Percentiles rank a stretch among this genome's conserved stretches.
These are phyloP conservation scores for Bacillus rossius DNA, from an alignment of 1,140 invertebrate species.

Conservation along the genomic window DNA sequence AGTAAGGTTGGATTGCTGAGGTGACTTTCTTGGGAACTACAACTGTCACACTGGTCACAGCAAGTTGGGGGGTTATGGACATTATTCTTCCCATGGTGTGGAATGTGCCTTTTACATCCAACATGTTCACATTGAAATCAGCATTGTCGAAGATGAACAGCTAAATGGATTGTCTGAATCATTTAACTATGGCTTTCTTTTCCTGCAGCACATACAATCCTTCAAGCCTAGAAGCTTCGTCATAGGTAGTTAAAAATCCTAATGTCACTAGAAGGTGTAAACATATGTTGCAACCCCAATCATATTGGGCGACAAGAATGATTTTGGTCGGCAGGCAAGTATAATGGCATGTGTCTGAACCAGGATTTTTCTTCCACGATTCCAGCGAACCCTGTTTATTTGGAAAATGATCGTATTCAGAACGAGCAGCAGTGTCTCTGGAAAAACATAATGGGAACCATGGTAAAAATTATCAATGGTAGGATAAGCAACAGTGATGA, in stretches of 20 bases:
- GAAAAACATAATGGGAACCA: too few relatives aligned
- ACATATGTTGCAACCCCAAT: constrained; percentile 19
- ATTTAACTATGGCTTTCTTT: constrained; percentile 11
- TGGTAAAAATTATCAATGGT: too few relatives aligned
- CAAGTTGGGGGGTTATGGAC: constrained; percentile 1
- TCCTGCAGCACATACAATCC: constrained; percentile 17
- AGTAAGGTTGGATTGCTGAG: not conserved
- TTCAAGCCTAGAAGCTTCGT: constrained; percentile 21
- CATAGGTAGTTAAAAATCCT: constrained; percentile 26
- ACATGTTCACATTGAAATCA: constrained; percentile 25
- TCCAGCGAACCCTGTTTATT: too few relatives aligned
- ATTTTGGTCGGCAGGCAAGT: constrained; percentile 29
- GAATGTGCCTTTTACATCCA: constrained; percentile 26
- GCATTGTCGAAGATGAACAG: constrained; percentile 30
- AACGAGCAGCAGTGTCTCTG: too few relatives aligned
- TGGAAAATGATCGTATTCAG: too few relatives aligned
- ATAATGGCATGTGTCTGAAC: constrained; percentile 32
- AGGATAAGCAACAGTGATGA: too few relatives aligned
- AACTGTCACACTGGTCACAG: too few relatives aligned
- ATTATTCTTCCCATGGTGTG: constrained; percentile 26
- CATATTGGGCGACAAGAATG: constrained; percentile 30
- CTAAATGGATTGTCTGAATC: constrained; percentile 17
- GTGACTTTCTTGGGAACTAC: not conserved
- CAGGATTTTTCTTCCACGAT: too few relatives aligned
- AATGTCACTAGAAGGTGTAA: constrained; percentile 20